Percentiles rank a stretch among this genome's conserved stretches.
Conservation (phyloP, 2,888 invertebrate genomes). For the Nudaria mundana region DNA sequence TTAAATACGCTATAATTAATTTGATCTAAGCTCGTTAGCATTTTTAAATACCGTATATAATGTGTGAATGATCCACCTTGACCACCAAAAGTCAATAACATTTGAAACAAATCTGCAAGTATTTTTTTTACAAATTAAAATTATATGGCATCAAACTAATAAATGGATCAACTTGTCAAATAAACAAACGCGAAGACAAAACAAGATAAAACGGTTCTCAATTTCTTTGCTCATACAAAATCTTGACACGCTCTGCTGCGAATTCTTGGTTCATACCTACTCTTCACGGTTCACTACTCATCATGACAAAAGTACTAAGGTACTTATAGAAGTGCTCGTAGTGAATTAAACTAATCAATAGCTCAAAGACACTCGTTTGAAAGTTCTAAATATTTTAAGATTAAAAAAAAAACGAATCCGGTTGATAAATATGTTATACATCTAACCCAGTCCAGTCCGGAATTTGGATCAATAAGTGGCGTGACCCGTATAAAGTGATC, state of each 20-base stretch:
- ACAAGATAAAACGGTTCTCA: slow-evolving; percentile 17
- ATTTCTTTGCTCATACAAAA: too few species aligned
- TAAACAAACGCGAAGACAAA: slow-evolving; percentile 29
- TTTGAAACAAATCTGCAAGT: slow-evolving; percentile 27
- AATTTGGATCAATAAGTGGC: slow-evolving; percentile 73
- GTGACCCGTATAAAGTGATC: slow-evolving; percentile 67
- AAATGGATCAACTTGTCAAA: slow-evolving; percentile 21
- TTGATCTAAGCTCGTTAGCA: too few species aligned
- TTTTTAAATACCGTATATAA: too few species aligned
- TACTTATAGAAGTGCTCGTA: too few species aligned
- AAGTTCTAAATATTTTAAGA: too few species aligned
- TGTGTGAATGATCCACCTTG: slow-evolving; percentile 16
- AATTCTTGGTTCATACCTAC: slow-evolving; percentile 30
- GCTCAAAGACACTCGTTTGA: too few species aligned
- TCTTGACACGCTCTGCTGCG: slow-evolving; percentile 22
- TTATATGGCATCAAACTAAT: slow-evolving; percentile 24
- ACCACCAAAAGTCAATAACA: slow-evolving; percentile 20
- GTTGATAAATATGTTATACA: too few species aligned
- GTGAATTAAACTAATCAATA: too few species aligned
- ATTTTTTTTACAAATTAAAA: slow-evolving; percentile 29
- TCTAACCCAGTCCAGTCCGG: too few species aligned
- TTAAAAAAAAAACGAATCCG: too few species aligned
- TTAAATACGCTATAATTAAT: too few species aligned
- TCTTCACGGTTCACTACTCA: slow-evolving; percentile 58
- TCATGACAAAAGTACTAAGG: too few species aligned